Evolutionary conservation across 30 jellyfish, hydroid and myxozoan genomes (phyloP), one percentile per base, ranked within the genome.

Genomic region (Chironex yamaguchii): DNA sequence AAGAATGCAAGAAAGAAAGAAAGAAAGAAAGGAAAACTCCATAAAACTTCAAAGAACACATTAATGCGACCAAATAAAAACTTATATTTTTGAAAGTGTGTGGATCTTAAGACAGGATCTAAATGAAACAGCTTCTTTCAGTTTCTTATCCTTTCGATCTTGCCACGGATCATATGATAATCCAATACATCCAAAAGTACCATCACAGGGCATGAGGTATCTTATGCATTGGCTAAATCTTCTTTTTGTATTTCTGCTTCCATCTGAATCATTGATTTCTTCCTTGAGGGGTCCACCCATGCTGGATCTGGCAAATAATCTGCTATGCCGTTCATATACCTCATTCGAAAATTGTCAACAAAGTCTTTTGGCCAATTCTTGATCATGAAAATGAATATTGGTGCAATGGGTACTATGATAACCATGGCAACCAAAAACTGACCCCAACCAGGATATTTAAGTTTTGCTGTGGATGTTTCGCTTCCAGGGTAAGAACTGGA

Each of bases 371-470:
- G 58, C 58, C 58, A 42, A 42, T 42, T 6, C 58, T 6, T 42
- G 9, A 86, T 9, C 73, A 89, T n/a, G 88, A 85, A 92, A 3
- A 75, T 12, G 23, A 92, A 24, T 17, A 81, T 76, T 0, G 98
- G 98, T 1, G 58, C 49, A 23, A 92, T 92, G 62, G 97, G 82
- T 23, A 58, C 51, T 42, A 85, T 50, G 23, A 92, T 89, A 25
- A 92, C 80, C 17, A 87, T 53, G 24, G 92, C 80, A 11, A 92
- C 81, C 26, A 92, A 48, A 53, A 92, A 92, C 70, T 92, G 96
- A 0, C 89, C 96, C 98, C 98, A 92, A 32, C 91, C 98, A 26
- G 98, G 98, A 52, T 92, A 92, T 4, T 62, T 50, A 35, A 82
- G 63, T 17, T 42, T 14, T 28, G 84, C 53, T 25, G 95, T 81